Evolutionary conservation across 2,113 vertebrate species (phyloP).

Genomic region (Dryoscopus gambensis): DNA sequence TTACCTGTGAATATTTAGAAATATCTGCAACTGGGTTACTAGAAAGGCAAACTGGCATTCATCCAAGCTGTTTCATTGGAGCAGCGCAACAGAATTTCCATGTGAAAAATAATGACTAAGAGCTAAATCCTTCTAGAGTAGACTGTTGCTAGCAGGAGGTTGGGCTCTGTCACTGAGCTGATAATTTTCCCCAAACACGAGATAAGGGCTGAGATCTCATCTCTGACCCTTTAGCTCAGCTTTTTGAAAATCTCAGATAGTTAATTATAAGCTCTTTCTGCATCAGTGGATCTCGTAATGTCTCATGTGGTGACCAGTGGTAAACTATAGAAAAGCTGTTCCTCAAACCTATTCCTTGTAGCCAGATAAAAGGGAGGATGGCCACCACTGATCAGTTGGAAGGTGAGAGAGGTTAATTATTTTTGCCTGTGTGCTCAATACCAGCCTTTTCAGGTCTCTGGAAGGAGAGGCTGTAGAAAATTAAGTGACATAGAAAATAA

Average conservation of each 20-base stretch:
- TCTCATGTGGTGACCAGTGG: not conserved
- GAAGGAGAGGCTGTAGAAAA: not conserved
- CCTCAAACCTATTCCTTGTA: not conserved
- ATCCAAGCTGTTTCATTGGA: not conserved
- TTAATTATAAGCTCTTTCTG: slow-evolving; percentile 26
- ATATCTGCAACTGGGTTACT: not conserved
- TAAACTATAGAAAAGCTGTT: not conserved
- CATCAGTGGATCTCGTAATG: not conserved
- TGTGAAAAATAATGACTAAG: not conserved
- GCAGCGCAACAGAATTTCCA: not conserved
- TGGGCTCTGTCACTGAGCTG: not conserved
- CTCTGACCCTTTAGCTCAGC: not conserved
- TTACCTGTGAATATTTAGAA: not conserved
- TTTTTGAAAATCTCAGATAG: not conserved
- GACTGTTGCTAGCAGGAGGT: not conserved
- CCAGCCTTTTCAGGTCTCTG: not conserved
- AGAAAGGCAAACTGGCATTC: not conserved
- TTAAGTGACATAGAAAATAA: not conserved
- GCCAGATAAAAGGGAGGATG: not conserved
- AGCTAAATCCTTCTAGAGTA: not conserved
- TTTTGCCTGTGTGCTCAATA: not conserved
- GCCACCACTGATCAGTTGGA: not conserved
- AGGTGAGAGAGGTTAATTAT: slow-evolving; percentile 22
- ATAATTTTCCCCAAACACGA: not conserved
- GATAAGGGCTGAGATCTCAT: not conserved